Percentiles rank a stretch among this genome's conserved stretches.
phyloP scores from a whole-genome alignment of 2,113 vertebrate genomes.

The Marcusenius ussheri region DNA sequence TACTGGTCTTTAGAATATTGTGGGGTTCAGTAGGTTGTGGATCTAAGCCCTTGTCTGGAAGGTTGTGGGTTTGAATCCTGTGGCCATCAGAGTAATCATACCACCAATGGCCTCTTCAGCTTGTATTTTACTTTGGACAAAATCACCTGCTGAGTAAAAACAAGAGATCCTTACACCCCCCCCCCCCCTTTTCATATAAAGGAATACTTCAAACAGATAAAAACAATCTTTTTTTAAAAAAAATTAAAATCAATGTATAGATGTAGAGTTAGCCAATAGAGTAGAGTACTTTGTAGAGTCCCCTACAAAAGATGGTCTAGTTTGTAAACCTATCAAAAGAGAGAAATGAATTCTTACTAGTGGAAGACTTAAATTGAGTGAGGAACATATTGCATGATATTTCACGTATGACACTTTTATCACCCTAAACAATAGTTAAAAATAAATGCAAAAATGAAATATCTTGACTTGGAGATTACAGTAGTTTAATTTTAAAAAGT shows the following conservation, averaged over 20 bases:
- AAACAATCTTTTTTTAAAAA: not conserved
- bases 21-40: not conserved
- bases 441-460: not conserved
- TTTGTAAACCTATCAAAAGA: not conserved
- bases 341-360: not conserved
- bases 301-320: not conserved
- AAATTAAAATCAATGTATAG: not conserved
- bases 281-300: not conserved
- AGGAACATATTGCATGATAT: not conserved
- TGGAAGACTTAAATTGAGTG: not conserved
- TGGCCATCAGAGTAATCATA: not conserved
- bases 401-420: conserved; percentile 14
- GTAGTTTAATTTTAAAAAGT: not conserved
- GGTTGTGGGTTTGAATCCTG: not conserved
- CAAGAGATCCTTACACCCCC: not conserved
- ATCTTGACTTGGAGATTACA: not conserved
- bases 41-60: not conserved
- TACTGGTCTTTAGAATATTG: not conserved
- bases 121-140: not conserved
- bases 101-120: not conserved
- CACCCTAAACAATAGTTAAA: not conserved
- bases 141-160: not conserved
- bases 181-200: not conserved
- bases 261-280: not conserved
- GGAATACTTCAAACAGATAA: not conserved